These are phyloP conservation scores for Antechinus flavipes DNA, from an alignment of 2,113 vertebrate genomes.

Conservation along the genomic window DNA sequence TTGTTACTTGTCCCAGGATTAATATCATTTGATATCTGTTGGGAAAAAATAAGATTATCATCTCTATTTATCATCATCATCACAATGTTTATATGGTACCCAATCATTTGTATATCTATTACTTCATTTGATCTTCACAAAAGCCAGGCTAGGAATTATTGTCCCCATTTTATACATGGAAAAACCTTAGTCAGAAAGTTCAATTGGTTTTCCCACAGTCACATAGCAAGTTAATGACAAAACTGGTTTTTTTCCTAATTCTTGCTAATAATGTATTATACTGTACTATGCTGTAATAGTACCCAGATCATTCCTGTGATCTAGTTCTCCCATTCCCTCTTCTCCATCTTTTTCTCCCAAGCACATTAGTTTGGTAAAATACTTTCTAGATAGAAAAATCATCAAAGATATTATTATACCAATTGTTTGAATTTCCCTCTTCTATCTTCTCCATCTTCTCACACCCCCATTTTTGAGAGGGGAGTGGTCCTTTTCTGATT, in stretches of 20 bases:
- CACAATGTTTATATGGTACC: not conserved
- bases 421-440: no score
- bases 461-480: no score
- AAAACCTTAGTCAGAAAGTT: not conserved
- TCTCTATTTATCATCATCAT: not conserved
- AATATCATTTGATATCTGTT: not conserved
- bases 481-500: no score
- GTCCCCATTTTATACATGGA: not conserved
- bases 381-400: no score
- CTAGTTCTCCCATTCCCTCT: not conserved
- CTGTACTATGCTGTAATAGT: no score
- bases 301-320: not conserved
- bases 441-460: no score
- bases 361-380: no score
- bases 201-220: accelerated
- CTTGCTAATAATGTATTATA: not conserved
- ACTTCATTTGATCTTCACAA: not conserved
- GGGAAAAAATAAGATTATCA: not conserved
- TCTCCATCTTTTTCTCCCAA: not conserved
- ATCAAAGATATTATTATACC: no score
- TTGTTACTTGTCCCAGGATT: not conserved
- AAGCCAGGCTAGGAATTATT: not conserved
- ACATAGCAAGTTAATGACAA: not conserved
- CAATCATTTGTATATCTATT: not conserved
- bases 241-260: not conserved